Evolutionary conservation across 1,140 invertebrate genomes (phyloP).

Genomic region (Pissodes strobi): DNA sequence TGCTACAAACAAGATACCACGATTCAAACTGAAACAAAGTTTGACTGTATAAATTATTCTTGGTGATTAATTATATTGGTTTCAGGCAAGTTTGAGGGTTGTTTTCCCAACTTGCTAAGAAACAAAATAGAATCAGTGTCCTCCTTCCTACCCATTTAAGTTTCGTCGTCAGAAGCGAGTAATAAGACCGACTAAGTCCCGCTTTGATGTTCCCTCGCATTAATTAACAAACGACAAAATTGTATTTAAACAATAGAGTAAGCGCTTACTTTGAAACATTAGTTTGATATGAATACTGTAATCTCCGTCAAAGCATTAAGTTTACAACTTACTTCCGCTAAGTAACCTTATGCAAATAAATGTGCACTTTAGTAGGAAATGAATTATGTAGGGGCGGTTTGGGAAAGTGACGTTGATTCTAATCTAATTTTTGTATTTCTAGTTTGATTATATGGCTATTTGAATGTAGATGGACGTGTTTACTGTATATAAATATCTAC

Average conservation of each 20-base stretch:
- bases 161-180: conserved; percentile 36
- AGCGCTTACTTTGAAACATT: conserved; percentile 38
- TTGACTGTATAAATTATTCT: conserved; percentile 30
- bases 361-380: conserved; percentile 30
- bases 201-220: conserved; percentile 40
- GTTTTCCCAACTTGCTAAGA: conserved; percentile 32
- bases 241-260: conserved; percentile 44
- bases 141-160: conserved; percentile 36
- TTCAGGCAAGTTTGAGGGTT: conserved; percentile 29
- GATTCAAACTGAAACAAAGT: conserved; percentile 20
- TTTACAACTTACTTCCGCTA: conserved; percentile 20
- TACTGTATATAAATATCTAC: too few relatives aligned
- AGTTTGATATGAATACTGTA: conserved; percentile 37
- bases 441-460: too few relatives aligned
- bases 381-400: conserved; percentile 32
- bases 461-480: too few relatives aligned
- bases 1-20: neutral
- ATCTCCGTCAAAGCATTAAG: conserved; percentile 38
- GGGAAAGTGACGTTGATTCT: neutral
- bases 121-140: conserved; percentile 40
- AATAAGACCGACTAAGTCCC: conserved; percentile 37
- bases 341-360: conserved; percentile 34
- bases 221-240: conserved; percentile 47
- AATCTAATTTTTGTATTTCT: too few relatives aligned
- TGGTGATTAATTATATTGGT: conserved; percentile 31